Conservation (phyloP, 1,140 invertebrate species). For the Drosophila ficusphila region DNA sequence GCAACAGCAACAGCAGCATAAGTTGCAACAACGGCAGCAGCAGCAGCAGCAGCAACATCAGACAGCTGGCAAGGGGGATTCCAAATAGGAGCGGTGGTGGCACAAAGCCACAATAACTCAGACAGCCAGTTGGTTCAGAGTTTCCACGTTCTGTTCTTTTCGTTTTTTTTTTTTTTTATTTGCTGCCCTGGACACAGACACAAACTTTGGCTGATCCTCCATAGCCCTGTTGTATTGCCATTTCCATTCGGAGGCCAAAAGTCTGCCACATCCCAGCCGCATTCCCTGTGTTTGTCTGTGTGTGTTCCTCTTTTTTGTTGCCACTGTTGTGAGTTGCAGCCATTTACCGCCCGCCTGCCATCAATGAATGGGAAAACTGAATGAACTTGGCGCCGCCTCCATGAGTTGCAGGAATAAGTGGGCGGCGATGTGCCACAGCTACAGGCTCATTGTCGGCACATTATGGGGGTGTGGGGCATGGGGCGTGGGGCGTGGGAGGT, state of each 20-base stretch:
- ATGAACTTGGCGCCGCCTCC: constrained; percentile 60
- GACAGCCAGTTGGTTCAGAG: constrained; percentile 53
- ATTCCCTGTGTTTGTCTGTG: background rate
- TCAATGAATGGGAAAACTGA: constrained; percentile 72
- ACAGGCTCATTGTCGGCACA: constrained; percentile 28
- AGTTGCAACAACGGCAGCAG: constrained; percentile 29
- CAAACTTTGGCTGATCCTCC: constrained; percentile 63
- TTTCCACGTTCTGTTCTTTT: constrained; percentile 30
- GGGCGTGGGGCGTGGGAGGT: too few species aligned
- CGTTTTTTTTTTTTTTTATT: constrained; percentile 6
- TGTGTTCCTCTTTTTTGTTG: constrained; percentile 37
- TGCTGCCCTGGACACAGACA: constrained; percentile 15
- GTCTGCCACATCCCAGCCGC: constrained; percentile 21
- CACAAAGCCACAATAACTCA: constrained; percentile 75
- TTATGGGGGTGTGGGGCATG: constrained; percentile 38
- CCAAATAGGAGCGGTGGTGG: background rate
- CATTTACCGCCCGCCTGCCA: constrained; percentile 14
- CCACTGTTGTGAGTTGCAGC: constrained; percentile 24
- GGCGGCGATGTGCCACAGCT: constrained; percentile 24
- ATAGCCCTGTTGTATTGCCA: constrained; percentile 52
- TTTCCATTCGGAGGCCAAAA: constrained; percentile 49
- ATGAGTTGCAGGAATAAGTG: constrained; percentile 7
- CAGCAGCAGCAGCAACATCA: constrained; percentile 1
- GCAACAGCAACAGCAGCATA: constrained; percentile 28
- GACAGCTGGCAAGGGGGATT: background rate